These are phyloP conservation scores for Scelioninae gen. 2 DNA, from an alignment of 2,888 invertebrate genomes.

Conservation along the genomic window DNA sequence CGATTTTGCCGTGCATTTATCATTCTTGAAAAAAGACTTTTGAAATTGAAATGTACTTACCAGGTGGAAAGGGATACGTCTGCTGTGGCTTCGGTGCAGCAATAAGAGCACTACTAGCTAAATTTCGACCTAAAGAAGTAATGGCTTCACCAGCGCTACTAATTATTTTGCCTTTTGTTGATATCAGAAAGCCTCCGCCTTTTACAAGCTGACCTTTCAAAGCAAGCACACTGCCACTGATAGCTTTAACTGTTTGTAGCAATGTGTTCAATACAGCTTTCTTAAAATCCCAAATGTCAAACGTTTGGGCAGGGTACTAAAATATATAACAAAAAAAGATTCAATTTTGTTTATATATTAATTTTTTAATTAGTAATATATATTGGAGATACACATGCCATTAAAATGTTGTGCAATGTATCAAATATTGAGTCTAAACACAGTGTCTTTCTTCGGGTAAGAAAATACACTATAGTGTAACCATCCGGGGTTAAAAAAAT, in stretches of 20 bases:
- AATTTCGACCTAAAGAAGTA: conserved; percentile 85
- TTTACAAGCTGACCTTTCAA: conserved; percentile 92
- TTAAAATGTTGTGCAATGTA: too few species aligned
- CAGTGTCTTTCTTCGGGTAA: too few species aligned
- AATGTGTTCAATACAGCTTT: conserved; percentile 88
- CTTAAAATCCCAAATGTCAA: conserved; percentile 86
- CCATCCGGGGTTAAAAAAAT: too few species aligned
- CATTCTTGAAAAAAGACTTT: too few species aligned
- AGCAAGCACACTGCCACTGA: conserved; percentile 90
- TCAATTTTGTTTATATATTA: too few species aligned
- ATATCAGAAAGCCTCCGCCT: conserved; percentile 84
- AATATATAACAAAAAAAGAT: too few species aligned
- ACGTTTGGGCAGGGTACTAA: conserved; percentile 67
- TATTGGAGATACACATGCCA: too few species aligned
- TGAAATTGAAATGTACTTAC: conserved; percentile 36
- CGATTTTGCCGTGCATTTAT: too few species aligned
- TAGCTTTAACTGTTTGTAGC: conserved; percentile 91
- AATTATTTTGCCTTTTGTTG: conserved; percentile 82
- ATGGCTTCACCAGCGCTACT: conserved; percentile 87
- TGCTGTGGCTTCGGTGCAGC: conserved; percentile 69
- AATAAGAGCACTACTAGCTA: conserved; percentile 85
- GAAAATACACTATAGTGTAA: too few species aligned
- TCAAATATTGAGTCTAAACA: too few species aligned
- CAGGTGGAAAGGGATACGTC: conserved; percentile 54
- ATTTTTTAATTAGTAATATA: too few species aligned